Evolutionary conservation across 2,113 vertebrate species (phyloP), one percentile per base, ranked within the genome.

Genomic region (Scophthalmus maximus): DNA sequence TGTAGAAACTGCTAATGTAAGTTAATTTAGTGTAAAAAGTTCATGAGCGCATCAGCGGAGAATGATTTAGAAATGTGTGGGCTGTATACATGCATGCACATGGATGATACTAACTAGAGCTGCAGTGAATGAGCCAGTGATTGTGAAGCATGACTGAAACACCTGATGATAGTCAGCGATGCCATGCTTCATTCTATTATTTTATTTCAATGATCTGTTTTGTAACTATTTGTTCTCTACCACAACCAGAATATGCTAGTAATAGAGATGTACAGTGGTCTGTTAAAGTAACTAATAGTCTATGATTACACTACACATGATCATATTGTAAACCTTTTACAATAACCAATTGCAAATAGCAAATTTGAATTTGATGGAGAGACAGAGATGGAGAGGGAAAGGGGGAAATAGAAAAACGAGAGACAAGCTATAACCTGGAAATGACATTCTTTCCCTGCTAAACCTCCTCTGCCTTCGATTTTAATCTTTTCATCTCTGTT

Each of bases 401-500:
- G 58, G 17, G 14, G 27, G 2, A 38, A 8, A 59, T 1, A 59
- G 7, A 59, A 27, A 27, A 25, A 18, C 38, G 15, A 10, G 25
- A 59, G 59, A 52, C 14, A 36, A 23, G 44, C 34, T 47, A 12
- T 22, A 59, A 71, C 30, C 42, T 77, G 59, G 23, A 77, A 44
- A 50, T 73, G 57, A 68, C 71, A 60, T 86, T 74, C 49, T 56
- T 62, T 78, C 26, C 26, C 29, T 51, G 14, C 30, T 70, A 66
- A 80, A 86, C 81, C 87, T 83, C 25, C 14, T 36, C 55, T 65
- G 29, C 59, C 30, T 74, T 63, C n/a, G 3, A 55, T 62, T 62
- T 68, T 81, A 85, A 82, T 88, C 85, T 68, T 60, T 60, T 87
- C 59, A 82, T 90, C 76, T 86, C 64, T 57, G 50, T 79, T 75